Percentiles rank a stretch among this genome's conserved stretches.
phyloP scores from a whole-genome alignment of 2,113 vertebrate genomes.

The Alexandromys fortis region DNA sequence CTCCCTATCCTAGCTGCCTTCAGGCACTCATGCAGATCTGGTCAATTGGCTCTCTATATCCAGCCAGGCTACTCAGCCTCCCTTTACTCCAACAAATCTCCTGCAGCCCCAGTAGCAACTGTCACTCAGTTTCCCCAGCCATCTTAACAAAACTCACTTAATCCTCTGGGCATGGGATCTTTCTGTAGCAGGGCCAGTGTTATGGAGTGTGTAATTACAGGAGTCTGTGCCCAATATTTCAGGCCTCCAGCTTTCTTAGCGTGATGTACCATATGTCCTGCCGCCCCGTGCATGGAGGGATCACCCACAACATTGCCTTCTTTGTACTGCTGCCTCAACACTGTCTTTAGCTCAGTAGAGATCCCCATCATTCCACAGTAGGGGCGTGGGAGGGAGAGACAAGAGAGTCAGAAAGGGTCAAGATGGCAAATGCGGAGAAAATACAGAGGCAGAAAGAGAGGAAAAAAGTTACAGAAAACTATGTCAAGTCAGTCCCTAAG shows the following conservation, averaged over 20 bases:
- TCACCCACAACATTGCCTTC: rapidly evolving
- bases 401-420: not conserved
- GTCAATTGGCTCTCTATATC: constrained; percentile 5
- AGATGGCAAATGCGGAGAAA: not conserved
- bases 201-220: not conserved
- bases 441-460: constrained; percentile 28
- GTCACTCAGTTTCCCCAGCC: constrained; percentile 45
- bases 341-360: not conserved
- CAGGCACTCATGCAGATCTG: not conserved
- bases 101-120: not conserved
- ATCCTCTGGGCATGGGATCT: constrained; percentile 35
- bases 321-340: not conserved
- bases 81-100: constrained; percentile 20
- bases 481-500: constrained; percentile 68
- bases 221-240: not conserved
- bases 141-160: not conserved
- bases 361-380: not conserved
- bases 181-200: not conserved
- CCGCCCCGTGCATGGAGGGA: rapidly evolving
- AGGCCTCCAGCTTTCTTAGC: not conserved
- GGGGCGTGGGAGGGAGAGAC: rapidly evolving
- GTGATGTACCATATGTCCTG: not conserved
- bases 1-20: rapidly evolving
- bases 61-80: not conserved
- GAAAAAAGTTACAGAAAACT: constrained; percentile 53